phyloP scores from a whole-genome alignment of 2,888 invertebrate species.

The Habroteleia sp. region DNA sequence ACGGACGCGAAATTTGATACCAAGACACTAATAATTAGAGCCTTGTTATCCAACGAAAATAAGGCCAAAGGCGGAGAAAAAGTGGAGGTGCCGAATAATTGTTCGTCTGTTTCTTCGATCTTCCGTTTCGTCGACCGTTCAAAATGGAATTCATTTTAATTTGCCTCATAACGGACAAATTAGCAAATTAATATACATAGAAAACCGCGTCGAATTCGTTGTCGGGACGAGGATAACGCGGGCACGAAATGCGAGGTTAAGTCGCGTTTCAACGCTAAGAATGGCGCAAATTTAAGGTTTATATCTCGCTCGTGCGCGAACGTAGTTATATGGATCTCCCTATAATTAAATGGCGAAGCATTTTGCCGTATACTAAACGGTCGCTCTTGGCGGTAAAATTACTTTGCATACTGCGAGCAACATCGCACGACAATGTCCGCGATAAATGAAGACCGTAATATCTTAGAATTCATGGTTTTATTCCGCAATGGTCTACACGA shows the following conservation, averaged over 20 bases:
- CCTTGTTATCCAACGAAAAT: constrained; percentile 63
- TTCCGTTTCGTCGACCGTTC: not conserved
- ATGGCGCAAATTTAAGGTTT: constrained; percentile 68
- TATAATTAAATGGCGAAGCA: constrained; percentile 69
- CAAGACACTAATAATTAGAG: constrained; percentile 69
- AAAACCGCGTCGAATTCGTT: not conserved
- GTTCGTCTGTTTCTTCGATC: not conserved
- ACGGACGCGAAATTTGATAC: constrained; percentile 70
- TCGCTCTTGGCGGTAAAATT: constrained; percentile 28
- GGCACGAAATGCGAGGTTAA: constrained; percentile 19
- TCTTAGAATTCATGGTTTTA: constrained; percentile 10
- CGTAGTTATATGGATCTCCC: constrained; percentile 42
- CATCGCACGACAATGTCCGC: constrained; percentile 28
- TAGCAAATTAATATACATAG: constrained; percentile 1
- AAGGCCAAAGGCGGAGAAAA: constrained; percentile 21
- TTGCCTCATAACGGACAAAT: not conserved
- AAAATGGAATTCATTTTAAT: not conserved
- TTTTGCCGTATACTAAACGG: constrained; percentile 54
- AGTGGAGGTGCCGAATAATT: constrained; percentile 22
- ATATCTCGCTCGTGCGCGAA: constrained; percentile 53
- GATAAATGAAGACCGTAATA: constrained; percentile 30
- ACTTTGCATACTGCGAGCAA: constrained; percentile 23
- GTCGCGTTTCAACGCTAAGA: constrained; percentile 26
- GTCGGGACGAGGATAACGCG: constrained; percentile 2
- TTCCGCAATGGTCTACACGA: constrained; percentile 4